Evolutionary conservation across 2,888 invertebrate species (phyloP).

Genomic region (Chrysomela aeneicollis): DNA sequence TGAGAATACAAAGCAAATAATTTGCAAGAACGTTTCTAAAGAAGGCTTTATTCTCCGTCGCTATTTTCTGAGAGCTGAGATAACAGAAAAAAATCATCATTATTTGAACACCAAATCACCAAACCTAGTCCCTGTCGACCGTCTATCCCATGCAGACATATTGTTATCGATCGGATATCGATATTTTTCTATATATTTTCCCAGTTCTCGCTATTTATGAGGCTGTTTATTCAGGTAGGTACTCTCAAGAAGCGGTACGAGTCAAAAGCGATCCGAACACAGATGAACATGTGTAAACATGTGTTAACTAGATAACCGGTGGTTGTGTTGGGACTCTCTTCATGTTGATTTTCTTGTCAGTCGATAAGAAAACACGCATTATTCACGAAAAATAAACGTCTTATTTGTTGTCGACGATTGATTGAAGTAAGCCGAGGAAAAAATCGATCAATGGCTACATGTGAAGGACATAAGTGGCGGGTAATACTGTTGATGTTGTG

Average conservation of each 20-base stretch:
- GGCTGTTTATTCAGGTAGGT: constrained; percentile 47
- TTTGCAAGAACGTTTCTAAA: too few species aligned
- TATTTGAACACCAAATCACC: too few species aligned
- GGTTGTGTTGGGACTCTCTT: constrained; percentile 44
- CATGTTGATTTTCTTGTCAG: constrained; percentile 44
- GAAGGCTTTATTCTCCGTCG: too few species aligned
- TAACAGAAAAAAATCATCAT: too few species aligned
- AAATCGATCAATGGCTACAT: constrained; percentile 32
- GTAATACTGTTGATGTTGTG: neutral
- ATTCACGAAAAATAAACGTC: constrained; percentile 37
- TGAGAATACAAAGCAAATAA: too few species aligned
- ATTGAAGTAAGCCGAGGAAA: constrained; percentile 38
- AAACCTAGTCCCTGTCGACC: too few species aligned
- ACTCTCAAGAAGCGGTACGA: constrained; percentile 38
- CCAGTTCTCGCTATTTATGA: neutral
- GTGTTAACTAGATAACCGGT: constrained; percentile 49
- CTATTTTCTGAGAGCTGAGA: too few species aligned
- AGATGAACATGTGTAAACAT: constrained; percentile 51
- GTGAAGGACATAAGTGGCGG: constrained; percentile 1
- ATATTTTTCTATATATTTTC: neutral
- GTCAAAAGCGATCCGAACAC: constrained; percentile 41
- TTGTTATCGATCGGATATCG: neutral
- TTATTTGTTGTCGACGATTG: constrained; percentile 33
- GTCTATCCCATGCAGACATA: too few species aligned
- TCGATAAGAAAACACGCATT: constrained; percentile 43